Base-by-base conservation (phyloP, 1,140 invertebrate species). In the Trachymyrmex septentrionalis region DNA sequence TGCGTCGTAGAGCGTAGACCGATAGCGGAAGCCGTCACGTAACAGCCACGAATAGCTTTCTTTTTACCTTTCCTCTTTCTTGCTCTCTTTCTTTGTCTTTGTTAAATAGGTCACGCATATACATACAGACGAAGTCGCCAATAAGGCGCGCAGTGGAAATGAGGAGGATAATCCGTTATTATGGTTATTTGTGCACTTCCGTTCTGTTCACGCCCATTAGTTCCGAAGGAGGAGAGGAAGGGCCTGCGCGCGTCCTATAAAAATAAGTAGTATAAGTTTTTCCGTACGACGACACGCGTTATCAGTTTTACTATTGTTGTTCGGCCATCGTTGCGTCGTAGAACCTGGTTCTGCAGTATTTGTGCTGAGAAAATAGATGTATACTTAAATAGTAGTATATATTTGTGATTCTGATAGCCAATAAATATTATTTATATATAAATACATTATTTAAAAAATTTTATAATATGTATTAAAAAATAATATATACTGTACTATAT, bases 21-120 rank as follows among this genome's bases (percentile, higher is more conserved):
- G 27, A 14, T 66, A 21, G 10, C 55, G 87, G 84, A 89, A 89
- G 86, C 76, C 30, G 55, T 81, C 75, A 21, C 73, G 87, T 88
- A 89, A 86, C 72, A 53, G 55, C 67, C 27, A 30, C 59, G 7
- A 77, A 73, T 85, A 80, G 66, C 50, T 50, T n/a, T 30, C 50
- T 34, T 30, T 55, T 71, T n/a, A 12, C 19, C 57, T 57, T 73
- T 14, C 14, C 66, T 63, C n/a, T 48, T 44, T 44, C 38, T 44
- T 38, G 34, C 12, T 61, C 7, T 69, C 5, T 16, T 12, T 55
- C 57, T 61, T 30, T 67, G 55, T 19, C 38, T 30, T 53, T 14
- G 19, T 63, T 73, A 78, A 88, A 88, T 88, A 44, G 81, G 66
- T 78, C 81, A 73, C 63, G 48, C 67, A 24, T 77, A 27, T 21